Percentiles rank a stretch among this genome's conserved stretches.
These are phyloP conservation scores for Bimastos eiseni DNA, from an alignment of 2,888 invertebrate species.

Conservation along the genomic window DNA sequence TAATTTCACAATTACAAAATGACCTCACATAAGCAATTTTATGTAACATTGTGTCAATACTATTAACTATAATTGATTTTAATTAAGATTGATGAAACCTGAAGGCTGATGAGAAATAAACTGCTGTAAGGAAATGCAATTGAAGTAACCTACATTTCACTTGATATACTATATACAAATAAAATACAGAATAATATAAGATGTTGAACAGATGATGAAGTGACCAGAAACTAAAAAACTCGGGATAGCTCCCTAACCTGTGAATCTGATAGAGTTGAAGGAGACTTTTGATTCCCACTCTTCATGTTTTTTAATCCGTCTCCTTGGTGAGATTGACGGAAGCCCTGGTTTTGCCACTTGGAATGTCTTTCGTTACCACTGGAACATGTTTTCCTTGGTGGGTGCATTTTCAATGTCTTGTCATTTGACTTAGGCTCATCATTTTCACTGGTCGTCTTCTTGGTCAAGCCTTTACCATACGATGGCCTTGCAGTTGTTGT, in stretches of 20 bases:
- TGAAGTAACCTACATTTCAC: neutral
- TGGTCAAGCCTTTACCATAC: neutral
- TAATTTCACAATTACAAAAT: neutral
- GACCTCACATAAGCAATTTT: neutral
- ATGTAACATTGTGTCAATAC: neutral
- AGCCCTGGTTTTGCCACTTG: neutral
- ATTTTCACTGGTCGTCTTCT: neutral
- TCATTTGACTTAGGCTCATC: neutral
- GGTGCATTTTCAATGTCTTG: neutral
- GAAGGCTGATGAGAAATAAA: neutral
- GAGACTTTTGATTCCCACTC: neutral
- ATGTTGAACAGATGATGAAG: neutral
- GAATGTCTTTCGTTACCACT: neutral
- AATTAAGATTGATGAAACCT: neutral
- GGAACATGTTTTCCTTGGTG: neutral
- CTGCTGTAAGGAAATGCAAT: neutral
- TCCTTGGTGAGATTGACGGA: neutral
- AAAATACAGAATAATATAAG: no score
- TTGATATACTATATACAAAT: neutral
- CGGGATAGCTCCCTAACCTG: neutral
- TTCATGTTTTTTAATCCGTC: neutral
- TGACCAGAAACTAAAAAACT: neutral
- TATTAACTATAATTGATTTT: neutral
- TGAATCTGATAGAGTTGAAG: neutral
- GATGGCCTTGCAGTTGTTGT: neutral